These are phyloP conservation scores for Saguinus oedipus DNA, from an alignment of 2,797 vertebrate genomes.

Conservation along the genomic window DNA sequence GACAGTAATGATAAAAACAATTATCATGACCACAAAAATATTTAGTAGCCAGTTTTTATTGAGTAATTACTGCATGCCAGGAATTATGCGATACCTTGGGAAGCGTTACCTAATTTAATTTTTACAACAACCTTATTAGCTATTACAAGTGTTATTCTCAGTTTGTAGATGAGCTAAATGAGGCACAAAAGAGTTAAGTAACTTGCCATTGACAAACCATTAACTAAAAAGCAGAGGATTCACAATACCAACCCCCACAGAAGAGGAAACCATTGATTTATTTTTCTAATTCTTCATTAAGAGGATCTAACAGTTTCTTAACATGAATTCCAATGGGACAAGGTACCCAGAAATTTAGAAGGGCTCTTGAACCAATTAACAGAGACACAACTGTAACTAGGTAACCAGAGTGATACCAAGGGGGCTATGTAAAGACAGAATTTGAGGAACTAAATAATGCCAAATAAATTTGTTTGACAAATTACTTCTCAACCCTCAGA, in stretches of 20 bases:
- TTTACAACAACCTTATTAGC: neutral
- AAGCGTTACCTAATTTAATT: neutral
- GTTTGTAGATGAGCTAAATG: neutral
- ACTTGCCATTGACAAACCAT: neutral
- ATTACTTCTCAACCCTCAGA: neutral
- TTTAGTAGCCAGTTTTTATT: neutral
- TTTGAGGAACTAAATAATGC: neutral
- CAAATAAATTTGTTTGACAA: conserved; percentile 16
- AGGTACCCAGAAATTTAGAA: neutral
- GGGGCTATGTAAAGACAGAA: neutral
- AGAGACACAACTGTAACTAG: neutral
- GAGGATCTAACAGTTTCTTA: neutral
- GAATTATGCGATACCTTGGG: neutral
- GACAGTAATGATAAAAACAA: neutral
- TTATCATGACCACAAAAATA: neutral
- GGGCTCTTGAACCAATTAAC: neutral
- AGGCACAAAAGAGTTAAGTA: neutral
- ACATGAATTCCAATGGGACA: neutral
- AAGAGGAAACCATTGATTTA: neutral
- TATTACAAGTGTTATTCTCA: neutral
- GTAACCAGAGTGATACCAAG: neutral
- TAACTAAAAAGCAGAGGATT: neutral
- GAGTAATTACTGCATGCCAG: neutral
- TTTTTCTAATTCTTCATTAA: neutral
- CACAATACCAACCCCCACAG: neutral